These are phyloP conservation scores for Criorhina ranunculi DNA, from an alignment of 2,888 invertebrate species.

Conservation along the genomic window DNA sequence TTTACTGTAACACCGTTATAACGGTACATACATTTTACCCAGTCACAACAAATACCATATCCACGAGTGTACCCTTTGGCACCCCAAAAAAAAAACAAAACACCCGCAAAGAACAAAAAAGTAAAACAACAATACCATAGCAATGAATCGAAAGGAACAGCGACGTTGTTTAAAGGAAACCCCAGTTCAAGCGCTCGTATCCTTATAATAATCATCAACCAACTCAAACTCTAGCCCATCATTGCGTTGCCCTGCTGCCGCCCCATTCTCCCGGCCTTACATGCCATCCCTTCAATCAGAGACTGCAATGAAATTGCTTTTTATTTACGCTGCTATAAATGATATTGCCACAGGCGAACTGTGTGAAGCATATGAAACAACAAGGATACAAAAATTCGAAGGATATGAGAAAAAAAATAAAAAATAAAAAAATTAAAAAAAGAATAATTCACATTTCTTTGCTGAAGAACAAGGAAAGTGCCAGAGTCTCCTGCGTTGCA, in stretches of 20 bases:
- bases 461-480: conserved; percentile 1
- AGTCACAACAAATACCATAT: conserved; percentile 61
- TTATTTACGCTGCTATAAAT: conserved; percentile 66
- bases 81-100: conserved; percentile 26
- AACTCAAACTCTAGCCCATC: conserved; percentile 4
- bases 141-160: conserved; percentile 10
- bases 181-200: conserved; percentile 12
- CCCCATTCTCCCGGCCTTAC: not conserved
- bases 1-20: conserved; percentile 43
- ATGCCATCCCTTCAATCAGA: conserved; percentile 67
- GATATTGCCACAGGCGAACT: conserved; percentile 58
- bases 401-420: conserved; percentile 19
- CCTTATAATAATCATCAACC: conserved; percentile 7
- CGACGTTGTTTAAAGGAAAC: not conserved
- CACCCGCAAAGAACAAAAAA: not conserved
- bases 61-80: conserved; percentile 36
- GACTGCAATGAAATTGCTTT: conserved; percentile 69
- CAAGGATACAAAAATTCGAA: conserved; percentile 24
- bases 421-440: conserved; percentile 20
- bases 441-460: conserved; percentile 26
- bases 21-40: conserved; percentile 50
- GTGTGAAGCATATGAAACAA: conserved; percentile 53
- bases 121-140: not conserved
- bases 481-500: conserved; percentile 5
- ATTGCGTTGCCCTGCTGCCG: not conserved